Evolutionary conservation across 2,888 invertebrate species (phyloP).

Genomic region (Pammene aurita): DNA sequence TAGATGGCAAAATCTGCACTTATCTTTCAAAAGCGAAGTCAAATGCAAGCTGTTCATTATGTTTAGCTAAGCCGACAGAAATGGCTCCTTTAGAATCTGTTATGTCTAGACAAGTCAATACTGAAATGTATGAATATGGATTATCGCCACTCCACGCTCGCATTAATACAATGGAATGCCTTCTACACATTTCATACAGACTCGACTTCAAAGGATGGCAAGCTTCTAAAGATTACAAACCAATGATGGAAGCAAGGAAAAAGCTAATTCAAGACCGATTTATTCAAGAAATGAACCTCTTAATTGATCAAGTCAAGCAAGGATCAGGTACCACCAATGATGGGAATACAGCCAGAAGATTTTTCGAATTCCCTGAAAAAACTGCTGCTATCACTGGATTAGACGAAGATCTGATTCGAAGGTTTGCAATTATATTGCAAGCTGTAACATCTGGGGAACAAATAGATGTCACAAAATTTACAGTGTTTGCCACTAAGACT

Average conservation of each 20-base stretch:
- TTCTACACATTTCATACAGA: too few relatives aligned
- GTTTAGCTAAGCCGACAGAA: constrained; percentile 20
- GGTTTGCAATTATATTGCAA: constrained; percentile 37
- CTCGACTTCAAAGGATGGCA: not conserved
- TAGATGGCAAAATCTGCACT: constrained; percentile 32
- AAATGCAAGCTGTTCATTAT: constrained; percentile 24
- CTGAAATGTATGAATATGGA: constrained; percentile 7
- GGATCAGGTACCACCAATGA: constrained; percentile 40
- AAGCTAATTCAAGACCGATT: constrained; percentile 34
- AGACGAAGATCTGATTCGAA: constrained; percentile 35
- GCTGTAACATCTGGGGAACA: constrained; percentile 40
- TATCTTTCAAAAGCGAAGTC: constrained; percentile 20
- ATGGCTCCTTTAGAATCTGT: constrained; percentile 8
- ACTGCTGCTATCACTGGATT: constrained; percentile 45
- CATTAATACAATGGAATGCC: too few relatives aligned
- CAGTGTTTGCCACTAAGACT: constrained; percentile 38
- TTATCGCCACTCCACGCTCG: not conserved
- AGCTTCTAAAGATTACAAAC: not conserved
- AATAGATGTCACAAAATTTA: constrained; percentile 39
- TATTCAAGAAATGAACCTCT: constrained; percentile 30
- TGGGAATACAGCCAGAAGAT: constrained; percentile 34
- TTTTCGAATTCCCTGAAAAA: constrained; percentile 43
- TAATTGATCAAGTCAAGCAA: constrained; percentile 43
- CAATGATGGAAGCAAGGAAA: constrained; percentile 6
- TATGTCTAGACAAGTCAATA: not conserved